A percentile compares a stretch with the other conserved stretches of the same genome.
Conservation (phyloP, 2,113 vertebrate genomes). For the Dendrocopos noguchii region DNA sequence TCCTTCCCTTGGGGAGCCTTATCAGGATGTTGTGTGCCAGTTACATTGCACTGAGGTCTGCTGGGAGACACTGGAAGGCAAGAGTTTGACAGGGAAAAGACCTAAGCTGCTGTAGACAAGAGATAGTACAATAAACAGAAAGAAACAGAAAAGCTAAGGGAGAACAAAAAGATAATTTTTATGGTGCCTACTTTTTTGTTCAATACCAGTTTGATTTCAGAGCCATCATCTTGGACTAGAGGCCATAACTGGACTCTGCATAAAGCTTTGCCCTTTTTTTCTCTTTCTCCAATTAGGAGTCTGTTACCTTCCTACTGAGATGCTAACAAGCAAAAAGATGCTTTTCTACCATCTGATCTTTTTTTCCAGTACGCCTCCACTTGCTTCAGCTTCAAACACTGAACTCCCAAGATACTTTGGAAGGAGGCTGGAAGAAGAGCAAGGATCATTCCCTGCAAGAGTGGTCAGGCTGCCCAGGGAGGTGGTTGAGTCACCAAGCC, state of each 20-base stretch:
- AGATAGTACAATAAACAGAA: background rate
- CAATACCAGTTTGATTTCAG: background rate
- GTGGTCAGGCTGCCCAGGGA: no score
- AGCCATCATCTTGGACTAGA: background rate
- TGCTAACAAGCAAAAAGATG: background rate
- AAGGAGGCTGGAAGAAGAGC: background rate
- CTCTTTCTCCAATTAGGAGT: background rate
- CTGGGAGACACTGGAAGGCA: background rate
- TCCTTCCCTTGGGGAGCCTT: background rate
- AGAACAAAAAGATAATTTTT: background rate
- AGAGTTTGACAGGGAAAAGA: background rate
- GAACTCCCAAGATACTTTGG: background rate
- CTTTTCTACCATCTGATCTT: background rate
- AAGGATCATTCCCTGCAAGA: background rate
- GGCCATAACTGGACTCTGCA: background rate
- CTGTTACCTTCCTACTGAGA: background rate
- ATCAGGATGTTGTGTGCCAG: fast-evolving
- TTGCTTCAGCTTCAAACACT: background rate
- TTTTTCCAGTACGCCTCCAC: background rate
- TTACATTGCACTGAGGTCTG: background rate
- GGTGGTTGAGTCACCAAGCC: no score
- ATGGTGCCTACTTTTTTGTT: background rate
- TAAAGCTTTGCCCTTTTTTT: background rate
- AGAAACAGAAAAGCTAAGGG: background rate
- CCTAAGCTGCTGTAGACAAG: background rate